Percentiles rank a stretch among this genome's conserved stretches.
Conservation (phyloP, 2,797 vertebrate genomes). For the Trichosurus vulpecula region DNA sequence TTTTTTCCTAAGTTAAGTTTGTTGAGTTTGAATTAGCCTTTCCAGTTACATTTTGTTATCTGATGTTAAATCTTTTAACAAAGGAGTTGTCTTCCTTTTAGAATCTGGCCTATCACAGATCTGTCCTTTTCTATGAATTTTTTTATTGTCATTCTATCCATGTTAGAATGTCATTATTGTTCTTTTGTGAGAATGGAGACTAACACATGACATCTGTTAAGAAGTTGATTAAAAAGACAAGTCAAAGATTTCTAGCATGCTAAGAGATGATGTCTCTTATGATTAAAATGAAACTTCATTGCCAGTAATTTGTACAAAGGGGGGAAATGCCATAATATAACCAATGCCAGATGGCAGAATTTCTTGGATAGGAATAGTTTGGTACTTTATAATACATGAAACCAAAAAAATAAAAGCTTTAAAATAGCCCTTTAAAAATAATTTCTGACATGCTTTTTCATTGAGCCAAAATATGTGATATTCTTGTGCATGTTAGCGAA, state of each 20-base stretch:
- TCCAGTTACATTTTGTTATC: slow-evolving; percentile 17
- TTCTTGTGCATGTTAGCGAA: slow-evolving; percentile 61
- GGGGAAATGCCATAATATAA: slow-evolving; percentile 71
- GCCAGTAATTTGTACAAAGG: slow-evolving; percentile 72
- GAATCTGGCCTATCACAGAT: neutral
- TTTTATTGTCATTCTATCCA: slow-evolving; percentile 55
- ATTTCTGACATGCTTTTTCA: slow-evolving; percentile 75
- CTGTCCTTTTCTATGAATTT: slow-evolving; percentile 38
- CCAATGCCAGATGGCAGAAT: slow-evolving; percentile 73
- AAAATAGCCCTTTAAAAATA: slow-evolving; percentile 67
- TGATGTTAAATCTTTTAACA: neutral
- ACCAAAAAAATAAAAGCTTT: slow-evolving; percentile 55
- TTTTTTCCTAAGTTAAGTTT: slow-evolving; percentile 33
- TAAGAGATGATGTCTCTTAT: slow-evolving; percentile 61
- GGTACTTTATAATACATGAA: slow-evolving; percentile 67
- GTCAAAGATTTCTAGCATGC: slow-evolving; percentile 61
- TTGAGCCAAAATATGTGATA: slow-evolving; percentile 73
- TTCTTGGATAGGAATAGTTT: slow-evolving; percentile 67
- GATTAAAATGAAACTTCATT: slow-evolving; percentile 72
- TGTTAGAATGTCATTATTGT: neutral
- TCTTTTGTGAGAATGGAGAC: slow-evolving; percentile 48
- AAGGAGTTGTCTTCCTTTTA: neutral
- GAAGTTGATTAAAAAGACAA: slow-evolving; percentile 43
- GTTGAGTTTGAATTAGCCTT: slow-evolving; percentile 33
- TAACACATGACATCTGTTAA: slow-evolving; percentile 72